phyloP scores from a whole-genome alignment of 2,797 vertebrate species.

The Gadopsis marmoratus region DNA sequence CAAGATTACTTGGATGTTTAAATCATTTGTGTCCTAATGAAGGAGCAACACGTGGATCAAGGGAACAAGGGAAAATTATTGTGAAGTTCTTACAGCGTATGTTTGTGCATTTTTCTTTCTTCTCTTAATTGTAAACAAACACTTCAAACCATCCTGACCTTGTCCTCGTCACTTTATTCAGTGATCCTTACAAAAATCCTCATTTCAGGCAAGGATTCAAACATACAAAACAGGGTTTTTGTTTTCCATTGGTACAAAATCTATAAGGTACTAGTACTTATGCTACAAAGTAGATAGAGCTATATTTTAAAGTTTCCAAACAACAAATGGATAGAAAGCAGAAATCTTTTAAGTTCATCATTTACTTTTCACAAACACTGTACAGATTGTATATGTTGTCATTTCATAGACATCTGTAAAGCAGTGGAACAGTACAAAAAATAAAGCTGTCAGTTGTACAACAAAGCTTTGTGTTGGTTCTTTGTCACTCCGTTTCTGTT shows the following conservation, averaged over 20 bases:
- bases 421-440: conserved; percentile 62
- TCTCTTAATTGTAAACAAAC: conserved; percentile 35
- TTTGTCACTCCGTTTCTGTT: conserved; percentile 29
- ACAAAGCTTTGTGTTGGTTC: conserved; percentile 54
- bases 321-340: conserved; percentile 74
- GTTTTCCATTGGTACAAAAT: conserved; percentile 78
- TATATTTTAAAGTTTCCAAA: conserved; percentile 52
- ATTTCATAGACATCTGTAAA: conserved; percentile 63
- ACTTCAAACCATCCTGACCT: conserved; percentile 33
- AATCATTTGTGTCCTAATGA: conserved; percentile 21
- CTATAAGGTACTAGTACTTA: conserved; percentile 65
- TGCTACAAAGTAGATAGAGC: conserved; percentile 75
- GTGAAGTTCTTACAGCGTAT: not conserved
- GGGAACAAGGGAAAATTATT: conserved; percentile 28
- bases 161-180: conserved; percentile 71
- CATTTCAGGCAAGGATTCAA: conserved; percentile 72
- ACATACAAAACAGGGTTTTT: conserved; percentile 75
- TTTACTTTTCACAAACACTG: conserved; percentile 70
- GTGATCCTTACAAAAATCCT: conserved; percentile 64
- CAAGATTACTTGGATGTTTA: conserved; percentile 16
- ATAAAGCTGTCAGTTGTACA: conserved; percentile 71
- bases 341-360: conserved; percentile 65
- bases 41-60: conserved; percentile 9
- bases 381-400: conserved; percentile 72
- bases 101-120: not conserved